Conservation (phyloP, 2,113 vertebrate species). For the Cephalopholis sonnerati region DNA sequence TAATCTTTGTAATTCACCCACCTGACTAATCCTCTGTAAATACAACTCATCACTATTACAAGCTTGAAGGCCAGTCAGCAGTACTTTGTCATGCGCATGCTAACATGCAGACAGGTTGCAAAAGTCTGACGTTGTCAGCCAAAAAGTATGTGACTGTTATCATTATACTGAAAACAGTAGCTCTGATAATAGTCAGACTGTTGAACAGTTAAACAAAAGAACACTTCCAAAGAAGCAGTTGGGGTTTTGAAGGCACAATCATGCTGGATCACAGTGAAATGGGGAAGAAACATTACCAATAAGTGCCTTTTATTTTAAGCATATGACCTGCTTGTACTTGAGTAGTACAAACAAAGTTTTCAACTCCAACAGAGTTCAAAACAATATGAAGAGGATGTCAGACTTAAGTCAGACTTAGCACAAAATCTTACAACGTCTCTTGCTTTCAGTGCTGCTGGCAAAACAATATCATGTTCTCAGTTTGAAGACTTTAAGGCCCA, state of each 20-base stretch:
- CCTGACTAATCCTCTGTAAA: neutral
- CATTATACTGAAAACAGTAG: neutral
- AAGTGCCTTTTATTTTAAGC: neutral
- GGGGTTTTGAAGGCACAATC: neutral
- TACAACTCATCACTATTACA: no score
- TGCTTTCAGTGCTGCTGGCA: neutral
- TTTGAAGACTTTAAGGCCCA: neutral
- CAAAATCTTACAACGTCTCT: no score
- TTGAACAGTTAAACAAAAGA: neutral
- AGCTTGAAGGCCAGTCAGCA: neutral
- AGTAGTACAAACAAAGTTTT: neutral
- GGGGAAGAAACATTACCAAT: neutral
- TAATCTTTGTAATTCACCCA: neutral
- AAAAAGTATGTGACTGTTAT: neutral
- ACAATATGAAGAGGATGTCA: neutral
- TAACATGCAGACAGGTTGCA: conserved; percentile 22
- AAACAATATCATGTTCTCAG: neutral
- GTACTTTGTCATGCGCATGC: conserved; percentile 50
- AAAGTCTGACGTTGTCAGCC: conserved; percentile 22
- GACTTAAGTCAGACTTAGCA: neutral
- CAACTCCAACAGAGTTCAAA: neutral
- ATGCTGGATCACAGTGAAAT: neutral
- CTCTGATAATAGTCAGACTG: conserved; percentile 27
- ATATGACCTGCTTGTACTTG: neutral
- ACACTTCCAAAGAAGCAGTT: neutral